Conservation (phyloP, 2,888 invertebrate species). For the Tipula vernalis region DNA sequence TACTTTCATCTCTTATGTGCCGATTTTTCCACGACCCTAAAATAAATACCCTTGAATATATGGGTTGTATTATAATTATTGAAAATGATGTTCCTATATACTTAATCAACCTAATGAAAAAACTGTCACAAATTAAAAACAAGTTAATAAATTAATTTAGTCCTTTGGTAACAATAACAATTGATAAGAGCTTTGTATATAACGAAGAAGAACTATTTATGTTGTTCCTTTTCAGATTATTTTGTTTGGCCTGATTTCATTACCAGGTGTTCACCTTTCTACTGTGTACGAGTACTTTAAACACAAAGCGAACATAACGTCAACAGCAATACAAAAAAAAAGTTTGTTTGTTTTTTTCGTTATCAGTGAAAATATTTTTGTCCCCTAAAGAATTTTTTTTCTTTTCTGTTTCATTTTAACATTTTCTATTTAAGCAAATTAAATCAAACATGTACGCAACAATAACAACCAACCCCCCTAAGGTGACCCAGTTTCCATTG, state of each 20-base stretch:
- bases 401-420: neutral
- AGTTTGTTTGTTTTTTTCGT: neutral
- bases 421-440: neutral
- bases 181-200: neutral
- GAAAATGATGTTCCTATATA: neutral
- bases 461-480: neutral
- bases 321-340: neutral
- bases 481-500: neutral
- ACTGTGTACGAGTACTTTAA: neutral
- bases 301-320: neutral
- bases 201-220: neutral
- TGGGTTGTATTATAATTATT: too few relatives aligned
- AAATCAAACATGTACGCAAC: constrained; percentile 4
- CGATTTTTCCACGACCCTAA: too few relatives aligned
- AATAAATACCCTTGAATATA: too few relatives aligned
- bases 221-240: neutral
- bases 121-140: neutral
- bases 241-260: neutral
- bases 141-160: neutral
- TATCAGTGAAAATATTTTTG: neutral
- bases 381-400: neutral
- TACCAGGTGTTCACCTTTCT: neutral
- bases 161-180: neutral
- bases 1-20: neutral
- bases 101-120: neutral